phyloP scores from a whole-genome alignment of 2,888 invertebrate species.

The Pardosa pseudoannulata region DNA sequence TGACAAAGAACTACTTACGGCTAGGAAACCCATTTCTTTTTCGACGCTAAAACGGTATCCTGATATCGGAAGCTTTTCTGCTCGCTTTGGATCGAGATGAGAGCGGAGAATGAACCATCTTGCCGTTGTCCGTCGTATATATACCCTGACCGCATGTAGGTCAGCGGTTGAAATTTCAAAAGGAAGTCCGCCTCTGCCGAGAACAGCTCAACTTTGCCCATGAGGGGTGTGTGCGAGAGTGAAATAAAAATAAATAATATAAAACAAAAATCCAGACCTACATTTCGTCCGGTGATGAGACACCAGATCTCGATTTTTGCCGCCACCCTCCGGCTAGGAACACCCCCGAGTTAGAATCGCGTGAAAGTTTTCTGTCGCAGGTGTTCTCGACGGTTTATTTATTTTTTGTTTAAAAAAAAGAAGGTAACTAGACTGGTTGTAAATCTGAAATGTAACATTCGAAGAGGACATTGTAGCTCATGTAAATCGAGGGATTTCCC shows the following conservation, averaged over 20 bases:
- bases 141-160: slow-evolving; percentile 39
- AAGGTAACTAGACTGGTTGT: neutral
- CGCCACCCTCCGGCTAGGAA: neutral
- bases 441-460: neutral
- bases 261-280: slow-evolving; percentile 57
- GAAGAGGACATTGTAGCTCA: neutral
- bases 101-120: neutral
- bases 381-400: neutral
- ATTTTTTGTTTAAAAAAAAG: too few relatives aligned
- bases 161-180: slow-evolving; percentile 35
- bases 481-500: neutral
- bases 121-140: slow-evolving; percentile 27
- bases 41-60: too few relatives aligned
- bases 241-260: slow-evolving; percentile 20
- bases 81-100: neutral
- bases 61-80: neutral
- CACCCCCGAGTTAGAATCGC: neutral
- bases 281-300: slow-evolving; percentile 26
- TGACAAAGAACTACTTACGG: too few relatives aligned
- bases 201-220: neutral
- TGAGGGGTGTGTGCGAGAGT: slow-evolving; percentile 27
- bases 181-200: slow-evolving; percentile 39
- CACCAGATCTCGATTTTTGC: slow-evolving; percentile 50
- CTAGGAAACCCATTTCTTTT: neutral
- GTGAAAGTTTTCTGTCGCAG: neutral